A percentile compares a stretch with the other conserved stretches of the same genome.
Evolutionary conservation across 2,888 invertebrate genomes (phyloP).

Genomic region (Minunthozetes semirufus): DNA sequence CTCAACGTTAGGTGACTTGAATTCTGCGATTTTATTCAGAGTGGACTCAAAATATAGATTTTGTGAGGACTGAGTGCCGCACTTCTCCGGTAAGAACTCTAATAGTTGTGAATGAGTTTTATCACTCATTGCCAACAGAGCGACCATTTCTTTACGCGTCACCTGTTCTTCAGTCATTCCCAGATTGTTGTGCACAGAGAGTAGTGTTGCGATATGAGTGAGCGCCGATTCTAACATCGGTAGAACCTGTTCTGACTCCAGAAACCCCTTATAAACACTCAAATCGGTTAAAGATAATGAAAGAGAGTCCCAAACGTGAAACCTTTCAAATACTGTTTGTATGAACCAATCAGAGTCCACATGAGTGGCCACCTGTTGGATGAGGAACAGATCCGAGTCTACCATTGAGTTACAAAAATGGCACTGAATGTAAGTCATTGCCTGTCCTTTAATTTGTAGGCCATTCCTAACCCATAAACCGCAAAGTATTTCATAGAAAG

Average conservation of each 20-base stretch:
- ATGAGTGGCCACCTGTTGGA: slow-evolving; percentile 86
- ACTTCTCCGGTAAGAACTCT: slow-evolving; percentile 91
- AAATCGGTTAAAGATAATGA: slow-evolving; percentile 43
- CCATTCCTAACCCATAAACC: slow-evolving; percentile 96
- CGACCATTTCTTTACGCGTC: slow-evolving; percentile 83
- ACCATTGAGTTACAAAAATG: slow-evolving; percentile 99
- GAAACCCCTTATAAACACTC: slow-evolving; percentile 49
- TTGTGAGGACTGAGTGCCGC: slow-evolving; percentile 68
- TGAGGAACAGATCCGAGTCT: slow-evolving; percentile 88
- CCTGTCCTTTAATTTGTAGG: slow-evolving; percentile 94
- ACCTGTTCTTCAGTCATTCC: slow-evolving; percentile 59
- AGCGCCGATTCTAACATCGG: slow-evolving; percentile 87
- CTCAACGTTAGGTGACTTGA: slow-evolving; percentile 81
- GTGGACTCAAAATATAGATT: slow-evolving; percentile 74
- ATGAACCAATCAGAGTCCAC: slow-evolving; percentile 74
- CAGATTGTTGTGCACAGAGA: slow-evolving; percentile 72
- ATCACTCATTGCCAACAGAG: slow-evolving; percentile 83
- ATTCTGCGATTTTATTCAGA: slow-evolving; percentile 74
- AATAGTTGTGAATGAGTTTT: slow-evolving; percentile 91
- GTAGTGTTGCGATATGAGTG: slow-evolving; percentile 78
- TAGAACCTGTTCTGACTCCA: slow-evolving; percentile 74
- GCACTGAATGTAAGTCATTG: slow-evolving; percentile 97
- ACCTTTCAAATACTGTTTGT: slow-evolving; percentile 78
- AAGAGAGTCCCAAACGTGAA: slow-evolving; percentile 75
- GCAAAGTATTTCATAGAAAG: slow-evolving; percentile 87